Percentiles rank a stretch among this genome's conserved stretches.
Evolutionary conservation across 2,888 invertebrate genomes (phyloP).

Genomic region (Noctua pronuba): DNA sequence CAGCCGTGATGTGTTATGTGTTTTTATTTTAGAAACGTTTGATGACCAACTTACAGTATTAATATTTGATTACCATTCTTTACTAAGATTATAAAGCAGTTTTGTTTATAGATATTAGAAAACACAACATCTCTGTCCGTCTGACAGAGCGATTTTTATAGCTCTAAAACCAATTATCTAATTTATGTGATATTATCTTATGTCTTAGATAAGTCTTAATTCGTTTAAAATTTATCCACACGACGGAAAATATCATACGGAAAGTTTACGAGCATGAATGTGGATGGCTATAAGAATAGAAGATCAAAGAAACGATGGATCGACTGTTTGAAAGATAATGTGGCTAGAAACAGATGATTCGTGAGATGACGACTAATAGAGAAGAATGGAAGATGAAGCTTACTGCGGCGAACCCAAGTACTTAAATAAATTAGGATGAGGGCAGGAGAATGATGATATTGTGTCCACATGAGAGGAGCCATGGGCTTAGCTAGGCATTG

Average conservation of each 20-base stretch:
- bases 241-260: constrained; percentile 26
- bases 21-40: not conserved
- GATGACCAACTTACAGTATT: not conserved
- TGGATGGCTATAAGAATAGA: not conserved
- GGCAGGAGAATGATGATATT: not conserved
- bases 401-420: not conserved
- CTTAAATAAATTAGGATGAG: not conserved
- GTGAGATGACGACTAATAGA: not conserved
- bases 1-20: not conserved
- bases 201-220: not conserved
- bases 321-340: not conserved
- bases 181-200: not conserved
- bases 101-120: not conserved
- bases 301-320: not conserved
- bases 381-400: not conserved
- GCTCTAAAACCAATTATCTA: not conserved
- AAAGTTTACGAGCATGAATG: constrained; percentile 48
- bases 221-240: not conserved
- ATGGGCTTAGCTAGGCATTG: not conserved
- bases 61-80: not conserved
- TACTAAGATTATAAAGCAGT: not conserved
- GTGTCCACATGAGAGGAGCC: not conserved
- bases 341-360: not conserved
- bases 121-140: not conserved
- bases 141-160: not conserved